These are phyloP conservation scores for Drosophila stalkeri DNA, from an alignment of 2,888 invertebrate genomes.

Conservation along the genomic window DNA sequence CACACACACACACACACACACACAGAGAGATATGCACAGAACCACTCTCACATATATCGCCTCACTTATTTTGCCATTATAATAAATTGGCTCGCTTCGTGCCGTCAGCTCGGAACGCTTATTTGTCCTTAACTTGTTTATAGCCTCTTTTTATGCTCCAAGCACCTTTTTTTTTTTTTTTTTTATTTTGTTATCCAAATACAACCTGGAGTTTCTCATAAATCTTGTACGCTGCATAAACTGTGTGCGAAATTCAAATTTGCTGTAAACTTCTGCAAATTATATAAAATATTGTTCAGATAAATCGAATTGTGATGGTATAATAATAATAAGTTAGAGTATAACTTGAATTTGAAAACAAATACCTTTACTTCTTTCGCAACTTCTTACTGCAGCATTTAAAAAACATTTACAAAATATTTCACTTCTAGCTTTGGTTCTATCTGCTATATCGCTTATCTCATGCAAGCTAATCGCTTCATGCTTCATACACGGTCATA, in stretches of 20 bases:
- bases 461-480: background rate
- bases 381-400: background rate
- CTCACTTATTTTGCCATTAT: constrained; percentile 55
- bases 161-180: constrained; percentile 4
- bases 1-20: background rate
- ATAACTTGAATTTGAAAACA: background rate
- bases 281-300: constrained; percentile 17
- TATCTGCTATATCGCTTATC: background rate
- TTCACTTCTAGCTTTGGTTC: background rate
- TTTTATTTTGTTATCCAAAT: constrained; percentile 2
- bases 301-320: constrained; percentile 24
- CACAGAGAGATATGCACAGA: background rate
- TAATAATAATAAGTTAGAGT: constrained; percentile 29
- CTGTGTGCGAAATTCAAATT: constrained; percentile 54
- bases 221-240: constrained; percentile 54
- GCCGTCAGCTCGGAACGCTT: constrained; percentile 16
- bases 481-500: background rate
- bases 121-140: constrained; percentile 25
- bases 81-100: constrained; percentile 48
- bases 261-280: background rate
- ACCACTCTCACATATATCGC: constrained; percentile 32
- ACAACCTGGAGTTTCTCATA: constrained; percentile 33
- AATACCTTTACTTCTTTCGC: background rate
- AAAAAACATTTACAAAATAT: background rate
- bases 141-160: constrained; percentile 5